Base-by-base conservation (phyloP, 2,113 vertebrate species). In the Cygnus atratus region DNA sequence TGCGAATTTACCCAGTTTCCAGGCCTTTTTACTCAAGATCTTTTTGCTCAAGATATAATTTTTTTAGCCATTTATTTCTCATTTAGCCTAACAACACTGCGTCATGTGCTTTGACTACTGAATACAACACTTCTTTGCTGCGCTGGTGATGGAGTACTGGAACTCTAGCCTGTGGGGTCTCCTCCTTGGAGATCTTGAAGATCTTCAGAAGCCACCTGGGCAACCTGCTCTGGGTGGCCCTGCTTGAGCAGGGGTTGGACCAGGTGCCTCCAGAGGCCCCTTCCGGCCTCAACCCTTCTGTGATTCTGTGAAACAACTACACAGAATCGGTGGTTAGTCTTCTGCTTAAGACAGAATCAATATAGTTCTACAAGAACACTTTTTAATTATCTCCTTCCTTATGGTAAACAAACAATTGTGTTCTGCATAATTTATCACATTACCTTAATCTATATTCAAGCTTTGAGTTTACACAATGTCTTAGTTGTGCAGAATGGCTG, bases 31-130 rank as follows among this genome's bases (percentile, higher is more conserved):
- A 6, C 73, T 11, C 41, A 67, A 37, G 50, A 73, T 87, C 16
- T 81, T 94, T 73, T 63, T 87, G 5, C 71, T 11, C 41, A 68
- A n/a, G 66, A 28, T 46, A 26, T 39, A 96, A 76, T 86, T 88
- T 88, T 93, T 88, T 93, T 85, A 91, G 82, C 73, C 19, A 93
- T 91, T 96, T 95, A 12, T 92, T 91, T 82, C 80, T 79, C 13
- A 66, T 57, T 74, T 89, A 84, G 78, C 73, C 57, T 63, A 37
- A 48, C 59, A 84, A 88, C 59, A 80, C 37, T 61, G 85, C 84
- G 39, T 74, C 35, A 43, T 46, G 82, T 35, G 77, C 31, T 80
- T 13, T 73, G 79, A 81, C 77, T 88, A 91, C 50, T 87, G 90
- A 50, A 62, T 8, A 21, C 31, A 29, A 57, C 15, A 10, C 54